Conservation (phyloP, 2,113 vertebrate species). For the Merops nubicus region DNA sequence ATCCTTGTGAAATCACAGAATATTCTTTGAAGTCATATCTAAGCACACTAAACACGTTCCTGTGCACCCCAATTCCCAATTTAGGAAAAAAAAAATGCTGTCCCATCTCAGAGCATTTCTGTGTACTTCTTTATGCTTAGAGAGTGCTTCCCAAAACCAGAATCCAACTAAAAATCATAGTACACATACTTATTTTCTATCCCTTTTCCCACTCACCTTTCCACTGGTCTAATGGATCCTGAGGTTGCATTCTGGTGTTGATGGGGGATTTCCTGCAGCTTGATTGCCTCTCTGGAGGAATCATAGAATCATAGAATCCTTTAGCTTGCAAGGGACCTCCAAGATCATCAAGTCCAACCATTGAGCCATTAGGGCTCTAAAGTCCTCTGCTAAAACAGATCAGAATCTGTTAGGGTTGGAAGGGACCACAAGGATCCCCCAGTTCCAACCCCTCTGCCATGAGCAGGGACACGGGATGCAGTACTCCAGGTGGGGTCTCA, state of each 20-base stretch:
- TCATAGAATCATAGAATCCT: too few relatives aligned
- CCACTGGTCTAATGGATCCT: accelerated
- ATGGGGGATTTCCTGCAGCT: neutral
- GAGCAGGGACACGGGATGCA: too few relatives aligned
- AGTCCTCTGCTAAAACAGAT: too few relatives aligned
- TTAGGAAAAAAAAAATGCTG: neutral
- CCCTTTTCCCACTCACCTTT: neutral
- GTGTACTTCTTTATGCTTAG: neutral
- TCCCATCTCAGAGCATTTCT: neutral
- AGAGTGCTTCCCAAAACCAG: neutral
- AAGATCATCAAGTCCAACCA: too few relatives aligned
- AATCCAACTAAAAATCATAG: neutral
- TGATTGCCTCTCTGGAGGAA: neutral
- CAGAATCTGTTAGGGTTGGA: too few relatives aligned
- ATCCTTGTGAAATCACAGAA: neutral
- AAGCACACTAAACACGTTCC: neutral
- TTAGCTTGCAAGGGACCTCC: too few relatives aligned
- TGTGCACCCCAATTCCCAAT: neutral
- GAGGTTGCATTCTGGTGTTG: neutral
- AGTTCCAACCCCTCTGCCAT: too few relatives aligned
- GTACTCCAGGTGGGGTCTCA: too few relatives aligned
- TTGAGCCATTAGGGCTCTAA: too few relatives aligned
- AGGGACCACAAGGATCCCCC: too few relatives aligned
- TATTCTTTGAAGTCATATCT: neutral
- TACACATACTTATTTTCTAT: neutral